Evolutionary conservation across 2,797 vertebrate genomes (phyloP).

Genomic region (Poeciliopsis gracilis): DNA sequence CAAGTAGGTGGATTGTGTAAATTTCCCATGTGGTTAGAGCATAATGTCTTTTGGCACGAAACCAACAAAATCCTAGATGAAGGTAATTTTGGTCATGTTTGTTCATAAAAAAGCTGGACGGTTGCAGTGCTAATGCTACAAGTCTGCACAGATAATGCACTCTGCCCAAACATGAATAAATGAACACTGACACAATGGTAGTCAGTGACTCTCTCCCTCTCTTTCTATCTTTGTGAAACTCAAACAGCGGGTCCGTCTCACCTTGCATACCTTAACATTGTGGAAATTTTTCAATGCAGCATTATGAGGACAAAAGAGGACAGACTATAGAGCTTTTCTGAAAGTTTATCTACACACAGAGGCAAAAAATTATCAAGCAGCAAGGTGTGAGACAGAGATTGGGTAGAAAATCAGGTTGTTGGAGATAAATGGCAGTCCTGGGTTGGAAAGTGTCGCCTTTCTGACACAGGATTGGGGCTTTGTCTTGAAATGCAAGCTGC

Average conservation of each 20-base stretch:
- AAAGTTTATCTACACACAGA: background rate
- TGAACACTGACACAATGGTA: slow-evolving; percentile 15
- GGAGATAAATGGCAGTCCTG: slow-evolving; percentile 66
- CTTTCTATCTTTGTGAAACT: slow-evolving; percentile 58
- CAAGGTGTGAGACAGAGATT: slow-evolving; percentile 54
- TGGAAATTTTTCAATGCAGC: slow-evolving; percentile 16
- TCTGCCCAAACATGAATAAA: slow-evolving; percentile 36
- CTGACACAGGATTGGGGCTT: slow-evolving; percentile 70
- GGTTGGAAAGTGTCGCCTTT: slow-evolving; percentile 74
- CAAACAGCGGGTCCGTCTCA: slow-evolving; percentile 58
- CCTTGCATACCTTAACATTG: slow-evolving; percentile 54
- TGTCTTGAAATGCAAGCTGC: slow-evolving; percentile 75
- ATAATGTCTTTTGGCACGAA: background rate
- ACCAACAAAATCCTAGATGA: background rate
- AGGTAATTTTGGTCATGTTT: slow-evolving; percentile 17
- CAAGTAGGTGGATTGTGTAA: background rate
- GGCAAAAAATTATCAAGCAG: slow-evolving; percentile 14
- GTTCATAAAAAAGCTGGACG: slow-evolving; percentile 34
- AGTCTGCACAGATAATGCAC: slow-evolving; percentile 31
- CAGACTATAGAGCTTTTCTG: slow-evolving; percentile 9
- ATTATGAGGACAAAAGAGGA: slow-evolving; percentile 11
- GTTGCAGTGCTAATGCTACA: slow-evolving; percentile 31
- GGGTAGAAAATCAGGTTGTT: slow-evolving; percentile 72
- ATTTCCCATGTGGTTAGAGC: background rate
- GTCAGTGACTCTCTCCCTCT: slow-evolving; percentile 4